Evolutionary conservation across 2,113 vertebrate species (phyloP), one percentile per base, ranked within the genome.

Genomic region (Apistogramma diplotaenia): DNA sequence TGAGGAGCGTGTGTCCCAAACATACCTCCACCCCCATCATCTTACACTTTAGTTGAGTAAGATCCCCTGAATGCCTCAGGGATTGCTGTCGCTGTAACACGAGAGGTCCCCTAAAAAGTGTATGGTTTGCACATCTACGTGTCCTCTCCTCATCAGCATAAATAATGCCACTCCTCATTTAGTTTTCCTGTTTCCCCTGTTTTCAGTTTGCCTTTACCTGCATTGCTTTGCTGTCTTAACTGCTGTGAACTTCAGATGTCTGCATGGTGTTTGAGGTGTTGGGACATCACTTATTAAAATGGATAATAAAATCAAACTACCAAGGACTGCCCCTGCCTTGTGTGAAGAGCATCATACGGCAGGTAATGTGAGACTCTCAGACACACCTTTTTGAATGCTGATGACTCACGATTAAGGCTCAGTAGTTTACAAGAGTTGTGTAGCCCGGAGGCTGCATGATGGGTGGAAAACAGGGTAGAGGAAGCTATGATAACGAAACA

Each of bases 241-340:
- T 37, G 25, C 51, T 49, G 74, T 85, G 19, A 85, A 75, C 40
- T 77, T 74, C 83, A 99, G 98, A 99, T 91, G 97, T 99, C 78
- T 99, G 98, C 93, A 99, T 99, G 98, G 98, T 99, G 80, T 99
- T 99, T 93, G 98, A 99, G 93, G 98, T 99, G 76, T 91, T 99
- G 89, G 98, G 98, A 0, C 98, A 99, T 91, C 98, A 99, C 92
- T 96, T 99, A 71, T 95, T 99, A 60, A 99, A 99, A 91, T 99
- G 98, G 98, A 99, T 99, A 93, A 99, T 99, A 93, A 99, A 99
- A 89, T 99, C 98, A 46, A 99, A 99, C 94, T 99, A 99, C 91
- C 98, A 99, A 90, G 98, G 98, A 10, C 95, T 99, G 89, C 98
- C 98, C 0, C 94, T 98, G 80, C 95, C 96, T 46, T 99, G 97